Evolutionary conservation across 1,140 invertebrate genomes (phyloP), one percentile per base, ranked within the genome.

Genomic region (Micrasema minimum): DNA sequence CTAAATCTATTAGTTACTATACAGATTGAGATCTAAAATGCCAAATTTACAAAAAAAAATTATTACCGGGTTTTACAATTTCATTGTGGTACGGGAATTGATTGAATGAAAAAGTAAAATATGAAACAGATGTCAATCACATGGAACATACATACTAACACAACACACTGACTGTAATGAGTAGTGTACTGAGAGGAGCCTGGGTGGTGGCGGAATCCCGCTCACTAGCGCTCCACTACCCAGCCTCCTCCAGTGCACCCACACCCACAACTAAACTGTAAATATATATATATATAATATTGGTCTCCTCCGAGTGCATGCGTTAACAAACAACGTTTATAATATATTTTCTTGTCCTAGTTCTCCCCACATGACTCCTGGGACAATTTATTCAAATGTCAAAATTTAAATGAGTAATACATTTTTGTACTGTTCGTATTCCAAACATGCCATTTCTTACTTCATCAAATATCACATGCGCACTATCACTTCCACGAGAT

Each of bases 391-490:
- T 62, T 64, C 55, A 71, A 74, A 67, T 61, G 62, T 70, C 68
- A 64, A 74, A 53, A 71, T 71, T 70, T 73, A 71, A 71, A 74
- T 71, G 55, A 74, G 68, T 71, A 71, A 75, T 75, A 75, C 73
- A 71, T 69, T 71, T 75, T 75, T 75, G 73, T 75, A 75, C 73
- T 75, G 73, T 74, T 74, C 66, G 55, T 66, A 68, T 71, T 66
- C 61, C 69, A 66, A 71, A 71, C 69, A 48, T 48, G 48, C 69
- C 35, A 45, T 69, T 69, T 62, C 69, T 66, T 57, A 55, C 61
- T 37, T 66, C 37, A 57, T 55, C 69, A 65, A 55, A 71, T 71
- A 65, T 71, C 69, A 71, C 69, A 66, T 71, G 62, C 69, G 62
- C 69, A 66, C 46, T 43, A 67, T 57, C 66, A 67, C 66, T 57